Conservation (phyloP, 2,113 vertebrate genomes). For the Cyanoliseus patagonus region DNA sequence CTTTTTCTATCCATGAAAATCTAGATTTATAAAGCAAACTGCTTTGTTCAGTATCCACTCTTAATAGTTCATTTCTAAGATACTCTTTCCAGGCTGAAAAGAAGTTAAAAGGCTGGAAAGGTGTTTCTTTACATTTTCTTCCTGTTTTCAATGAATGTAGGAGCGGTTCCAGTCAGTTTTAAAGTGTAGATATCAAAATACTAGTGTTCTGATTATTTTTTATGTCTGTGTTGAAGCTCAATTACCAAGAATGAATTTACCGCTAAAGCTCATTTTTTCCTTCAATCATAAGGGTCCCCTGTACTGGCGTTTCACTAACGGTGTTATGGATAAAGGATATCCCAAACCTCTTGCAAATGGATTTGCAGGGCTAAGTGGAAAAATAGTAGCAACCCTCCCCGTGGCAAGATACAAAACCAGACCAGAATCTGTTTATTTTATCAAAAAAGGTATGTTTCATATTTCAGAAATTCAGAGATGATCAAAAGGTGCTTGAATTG, state of each 20-base stretch:
- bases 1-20: neutral
- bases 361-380: conserved; percentile 86
- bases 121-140: neutral
- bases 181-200: neutral
- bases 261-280: neutral
- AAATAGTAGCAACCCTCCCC: conserved; percentile 86
- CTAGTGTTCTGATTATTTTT: neutral
- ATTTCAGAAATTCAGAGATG: neutral
- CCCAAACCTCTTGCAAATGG: conserved; percentile 82
- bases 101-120: neutral
- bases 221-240: neutral
- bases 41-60: neutral
- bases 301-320: conserved; percentile 95
- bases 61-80: neutral
- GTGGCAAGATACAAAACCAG: conserved; percentile 81
- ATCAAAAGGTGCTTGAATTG: neutral
- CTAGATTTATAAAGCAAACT: neutral
- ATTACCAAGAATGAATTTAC: neutral
- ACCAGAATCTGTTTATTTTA: conserved; percentile 91
- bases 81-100: neutral
- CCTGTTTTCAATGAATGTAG: neutral
- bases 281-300: conserved; percentile 74
- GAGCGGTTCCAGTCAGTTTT: neutral
- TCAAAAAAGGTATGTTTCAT: conserved; percentile 84
- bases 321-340: conserved; percentile 81